Base-by-base conservation (phyloP, 2,888 invertebrate species). In the Erebia aethiops region DNA sequence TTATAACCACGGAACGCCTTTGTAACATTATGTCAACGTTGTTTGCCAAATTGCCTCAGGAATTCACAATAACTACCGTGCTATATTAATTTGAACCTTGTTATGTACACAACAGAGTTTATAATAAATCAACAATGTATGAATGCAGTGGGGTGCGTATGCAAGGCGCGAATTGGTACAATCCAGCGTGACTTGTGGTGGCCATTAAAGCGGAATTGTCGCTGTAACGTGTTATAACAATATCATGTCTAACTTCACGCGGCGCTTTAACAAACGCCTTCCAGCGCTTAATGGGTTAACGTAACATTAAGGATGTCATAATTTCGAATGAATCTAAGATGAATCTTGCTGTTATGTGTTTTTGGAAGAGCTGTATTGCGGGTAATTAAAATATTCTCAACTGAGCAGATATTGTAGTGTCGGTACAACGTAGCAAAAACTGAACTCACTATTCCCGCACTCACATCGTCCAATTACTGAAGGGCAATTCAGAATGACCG, bases 1-100 rank as follows among this genome's bases (percentile, higher is more conserved):
- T 74, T 72, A 68, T 70, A 74, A 64, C 67, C 60, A 18, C 70
- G 73, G 70, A 79, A 80, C 79, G 79, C 79, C 82, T 78, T 77
- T 79, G 76, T 76, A 81, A 76, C 82, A 80, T 52, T 67, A 60
- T 80, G 81, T 81, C 81, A 79, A 80, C 77, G 76, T 76, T 77
- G 83, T 80, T 79, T 82, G 84, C 84, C 84, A 87, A 87, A 86
- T 84, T 84, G 84, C 84, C 82, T 80, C 77, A 79, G 78, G 78
- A 77, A 77, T 75, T 57, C 61, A 70, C 64, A 43, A 64, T 35
- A 63, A 21, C 21, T 13, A 8, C 14, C 10, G 5, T 13, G 56
- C 64, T 14, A 11, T 9, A 1, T 51, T 3, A 70, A 65, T 65
- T 57, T 61, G 21, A 51, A 57, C 73, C 60, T 54, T 67, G 71